These are phyloP conservation scores for Tenualosa ilisha DNA, from an alignment of 2,797 vertebrate genomes.

Conservation along the genomic window DNA sequence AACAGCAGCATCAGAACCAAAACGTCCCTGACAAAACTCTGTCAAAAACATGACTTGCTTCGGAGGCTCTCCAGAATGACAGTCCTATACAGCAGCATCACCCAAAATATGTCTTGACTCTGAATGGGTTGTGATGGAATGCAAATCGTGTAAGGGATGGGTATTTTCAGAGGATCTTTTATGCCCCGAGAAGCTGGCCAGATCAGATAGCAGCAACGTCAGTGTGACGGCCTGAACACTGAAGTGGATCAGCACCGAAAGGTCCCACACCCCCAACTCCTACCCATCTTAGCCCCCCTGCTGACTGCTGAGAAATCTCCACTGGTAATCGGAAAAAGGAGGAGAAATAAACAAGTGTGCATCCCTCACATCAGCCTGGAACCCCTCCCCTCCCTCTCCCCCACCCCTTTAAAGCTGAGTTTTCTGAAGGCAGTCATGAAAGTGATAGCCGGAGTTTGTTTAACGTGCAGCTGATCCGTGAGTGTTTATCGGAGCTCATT, in stretches of 20 bases:
- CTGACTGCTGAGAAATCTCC: neutral
- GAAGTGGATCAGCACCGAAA: neutral
- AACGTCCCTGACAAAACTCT: neutral
- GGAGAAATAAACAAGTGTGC: neutral
- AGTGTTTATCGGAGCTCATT: conserved; percentile 72
- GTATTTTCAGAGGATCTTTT: neutral
- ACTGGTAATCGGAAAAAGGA: neutral
- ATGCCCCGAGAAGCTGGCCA: neutral
- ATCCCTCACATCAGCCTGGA: neutral
- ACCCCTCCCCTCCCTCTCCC: conserved; percentile 45
- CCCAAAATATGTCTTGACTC: neutral
- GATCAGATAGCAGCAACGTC: neutral
- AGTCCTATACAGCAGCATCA: neutral
- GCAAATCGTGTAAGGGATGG: neutral
- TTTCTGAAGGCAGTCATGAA: conserved; percentile 37
- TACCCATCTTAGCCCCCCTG: neutral
- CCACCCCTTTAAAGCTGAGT: conserved; percentile 31
- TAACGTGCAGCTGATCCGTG: conserved; percentile 60
- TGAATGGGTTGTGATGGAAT: neutral
- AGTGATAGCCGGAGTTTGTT: conserved; percentile 43
- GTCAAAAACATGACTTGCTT: neutral
- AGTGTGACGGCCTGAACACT: neutral
- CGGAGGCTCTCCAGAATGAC: neutral
- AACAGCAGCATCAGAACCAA: neutral
- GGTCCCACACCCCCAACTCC: neutral